phyloP scores from a whole-genome alignment of 1,140 invertebrate species.

The Musca vetustissima region DNA sequence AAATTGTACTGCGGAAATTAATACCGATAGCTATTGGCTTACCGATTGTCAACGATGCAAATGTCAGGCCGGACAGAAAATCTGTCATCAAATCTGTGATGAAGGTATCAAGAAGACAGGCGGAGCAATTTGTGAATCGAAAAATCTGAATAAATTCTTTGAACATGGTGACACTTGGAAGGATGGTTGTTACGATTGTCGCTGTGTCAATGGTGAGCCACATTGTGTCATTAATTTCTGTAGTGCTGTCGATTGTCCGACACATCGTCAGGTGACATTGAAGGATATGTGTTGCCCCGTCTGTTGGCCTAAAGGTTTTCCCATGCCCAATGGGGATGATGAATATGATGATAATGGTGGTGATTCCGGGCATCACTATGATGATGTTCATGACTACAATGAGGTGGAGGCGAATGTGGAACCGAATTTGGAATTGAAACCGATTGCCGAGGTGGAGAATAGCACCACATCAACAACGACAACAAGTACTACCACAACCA shows the following conservation, averaged over 20 bases:
- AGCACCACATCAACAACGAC: slow-evolving; percentile 7
- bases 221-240: slow-evolving; percentile 46
- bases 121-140: slow-evolving; percentile 44
- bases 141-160: slow-evolving; percentile 40
- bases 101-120: slow-evolving; percentile 31
- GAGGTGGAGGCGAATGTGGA: slow-evolving; percentile 19
- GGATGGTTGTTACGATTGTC: slow-evolving; percentile 45
- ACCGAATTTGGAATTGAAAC: background rate
- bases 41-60: slow-evolving; percentile 42
- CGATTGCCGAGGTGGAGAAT: background rate
- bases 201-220: slow-evolving; percentile 42
- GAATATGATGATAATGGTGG: slow-evolving; percentile 16
- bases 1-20: slow-evolving; percentile 39
- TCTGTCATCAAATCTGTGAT: slow-evolving; percentile 47
- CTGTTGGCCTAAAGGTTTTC: slow-evolving; percentile 44
- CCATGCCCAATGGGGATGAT: slow-evolving; percentile 39
- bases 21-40: slow-evolving; percentile 44
- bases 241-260: slow-evolving; percentile 40
- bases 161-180: slow-evolving; percentile 44
- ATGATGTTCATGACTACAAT: slow-evolving; percentile 32
- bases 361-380: background rate
- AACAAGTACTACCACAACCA: slow-evolving; percentile 16
- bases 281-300: slow-evolving; percentile 47
- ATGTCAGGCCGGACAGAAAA: slow-evolving; percentile 37
- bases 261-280: slow-evolving; percentile 41